Base-by-base conservation (phyloP, 2,888 invertebrate genomes). In the Stenolophus ochropezus region DNA sequence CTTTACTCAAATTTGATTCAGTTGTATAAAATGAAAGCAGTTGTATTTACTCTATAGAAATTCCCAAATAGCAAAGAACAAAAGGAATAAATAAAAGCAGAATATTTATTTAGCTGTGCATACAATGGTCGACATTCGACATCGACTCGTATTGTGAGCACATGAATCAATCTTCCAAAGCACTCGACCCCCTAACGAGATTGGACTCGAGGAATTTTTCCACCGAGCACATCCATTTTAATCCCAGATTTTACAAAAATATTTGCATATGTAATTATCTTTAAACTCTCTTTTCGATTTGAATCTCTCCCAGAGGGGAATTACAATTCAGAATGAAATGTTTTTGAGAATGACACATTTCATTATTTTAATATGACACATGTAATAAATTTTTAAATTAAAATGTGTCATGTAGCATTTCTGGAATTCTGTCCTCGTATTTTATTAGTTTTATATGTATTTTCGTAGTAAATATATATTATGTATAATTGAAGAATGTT, bases 11-110 rank as follows among this genome's bases (percentile, higher is more conserved):
- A 14, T 20, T 53, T 16, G 6, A n/a, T 8, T 18, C 18, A n/a
- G 6, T 53, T 53, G 16, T 53, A 18, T 18, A 53, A 16, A 53
- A 25, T 23, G 25, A 65, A 25, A 23, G 14, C 6, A 27, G 65
- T 23, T 1, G 23, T 65, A 23, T 16, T 21, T 53, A 75, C 75
- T 49, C 75, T 51, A 75, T 75, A 21, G 49, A 75, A n/a, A 8
- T 42, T 42, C 8, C 33, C 33, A 42, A 42, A 42, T 11, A 42
- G 11, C 33, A 42, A 42, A 42, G 33, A 42, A 42, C 33, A 42
- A 42, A n/a, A 18, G 16, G 53, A 53, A 6, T 14, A 53, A 53
- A 16, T 53, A 20, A 16, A 53, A 53, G 8, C 53, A 6, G 53
- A 18, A 56, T 56, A 56, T 56, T 56, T 56, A 56, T 56, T 56